A percentile compares a stretch with the other conserved stretches of the same genome.
These are phyloP conservation scores for Eurois occulta DNA, from an alignment of 2,888 invertebrate species.

Conservation along the genomic window DNA sequence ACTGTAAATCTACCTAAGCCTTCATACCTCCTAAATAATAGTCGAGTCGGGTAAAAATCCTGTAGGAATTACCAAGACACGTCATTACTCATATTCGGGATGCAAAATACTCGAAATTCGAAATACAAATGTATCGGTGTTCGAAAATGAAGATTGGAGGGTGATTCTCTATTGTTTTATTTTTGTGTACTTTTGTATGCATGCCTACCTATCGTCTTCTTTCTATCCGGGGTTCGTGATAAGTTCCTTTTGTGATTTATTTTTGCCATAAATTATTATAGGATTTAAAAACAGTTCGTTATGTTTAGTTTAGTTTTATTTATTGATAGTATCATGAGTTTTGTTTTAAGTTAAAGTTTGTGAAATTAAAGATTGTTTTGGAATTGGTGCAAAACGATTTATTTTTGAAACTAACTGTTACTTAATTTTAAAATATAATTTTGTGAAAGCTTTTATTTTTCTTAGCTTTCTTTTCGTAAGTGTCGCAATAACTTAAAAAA, in stretches of 20 bases:
- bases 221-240: conserved; percentile 46
- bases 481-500: neutral
- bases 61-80: conserved; percentile 82
- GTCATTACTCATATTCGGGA: conserved; percentile 81
- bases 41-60: conserved; percentile 81
- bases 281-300: conserved; percentile 47
- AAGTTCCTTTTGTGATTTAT: conserved; percentile 65
- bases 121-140: conserved; percentile 70
- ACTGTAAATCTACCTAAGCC: conserved; percentile 85
- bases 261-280: conserved; percentile 62
- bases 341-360: neutral
- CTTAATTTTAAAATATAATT: too few relatives aligned
- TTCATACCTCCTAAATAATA: conserved; percentile 83
- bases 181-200: neutral
- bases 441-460: neutral
- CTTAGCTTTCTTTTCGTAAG: neutral
- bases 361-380: neutral
- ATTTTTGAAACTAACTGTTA: neutral
- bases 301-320: conserved; percentile 58
- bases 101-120: conserved; percentile 75
- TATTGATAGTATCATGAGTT: conserved; percentile 37
- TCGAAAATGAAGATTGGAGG: conserved; percentile 69
- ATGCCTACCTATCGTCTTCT: neutral
- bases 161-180: conserved; percentile 54
- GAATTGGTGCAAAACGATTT: neutral